phyloP scores from a whole-genome alignment of 2,113 vertebrate species.

The Illadopsis cleaveri region DNA sequence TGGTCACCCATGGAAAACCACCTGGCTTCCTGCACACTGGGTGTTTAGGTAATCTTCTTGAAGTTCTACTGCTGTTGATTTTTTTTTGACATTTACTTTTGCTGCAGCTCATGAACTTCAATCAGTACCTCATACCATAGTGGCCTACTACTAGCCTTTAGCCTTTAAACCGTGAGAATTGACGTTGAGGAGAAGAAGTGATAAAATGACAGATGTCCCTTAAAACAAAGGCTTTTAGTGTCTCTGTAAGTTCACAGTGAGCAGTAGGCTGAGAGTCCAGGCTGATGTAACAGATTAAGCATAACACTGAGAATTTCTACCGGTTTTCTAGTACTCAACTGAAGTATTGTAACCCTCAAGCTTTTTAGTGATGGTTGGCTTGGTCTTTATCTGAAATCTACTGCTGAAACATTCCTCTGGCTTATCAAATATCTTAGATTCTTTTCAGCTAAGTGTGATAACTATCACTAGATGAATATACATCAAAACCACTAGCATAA shows the following conservation, averaged over 20 bases:
- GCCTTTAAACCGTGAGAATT: background rate
- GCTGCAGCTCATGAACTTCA: background rate
- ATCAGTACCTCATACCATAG: accelerated
- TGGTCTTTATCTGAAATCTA: background rate
- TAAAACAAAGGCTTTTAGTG: background rate
- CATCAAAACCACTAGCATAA: background rate
- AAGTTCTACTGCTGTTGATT: background rate
- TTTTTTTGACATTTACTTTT: background rate
- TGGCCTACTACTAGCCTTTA: background rate
- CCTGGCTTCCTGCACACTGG: background rate
- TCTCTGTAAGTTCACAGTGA: background rate
- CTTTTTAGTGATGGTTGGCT: background rate
- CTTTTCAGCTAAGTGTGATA: background rate
- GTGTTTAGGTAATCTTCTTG: background rate
- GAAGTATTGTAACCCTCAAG: background rate
- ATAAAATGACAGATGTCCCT: background rate
- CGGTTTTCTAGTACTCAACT: background rate
- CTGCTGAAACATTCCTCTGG: background rate
- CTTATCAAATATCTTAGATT: background rate
- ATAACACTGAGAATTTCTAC: background rate
- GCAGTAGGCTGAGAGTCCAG: background rate
- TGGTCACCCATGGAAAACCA: background rate
- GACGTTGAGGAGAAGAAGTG: background rate
- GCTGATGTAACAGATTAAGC: background rate
- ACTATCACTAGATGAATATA: background rate